These are phyloP conservation scores for Cyrtonyx montezumae DNA, from an alignment of 2,113 vertebrate species.

Conservation along the genomic window DNA sequence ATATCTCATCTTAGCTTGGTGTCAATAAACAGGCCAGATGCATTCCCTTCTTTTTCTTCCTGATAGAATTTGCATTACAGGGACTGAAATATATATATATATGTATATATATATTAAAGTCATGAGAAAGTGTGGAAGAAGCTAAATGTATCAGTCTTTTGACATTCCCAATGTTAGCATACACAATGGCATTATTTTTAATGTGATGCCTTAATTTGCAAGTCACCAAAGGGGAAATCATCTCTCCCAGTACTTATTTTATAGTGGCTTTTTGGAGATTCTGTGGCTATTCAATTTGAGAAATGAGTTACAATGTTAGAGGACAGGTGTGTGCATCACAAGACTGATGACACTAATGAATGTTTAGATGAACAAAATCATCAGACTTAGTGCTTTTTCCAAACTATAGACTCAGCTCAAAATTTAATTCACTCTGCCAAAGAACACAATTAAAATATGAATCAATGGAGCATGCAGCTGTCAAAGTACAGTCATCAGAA, in stretches of 20 bases:
- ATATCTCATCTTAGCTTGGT: background rate
- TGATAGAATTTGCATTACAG: background rate
- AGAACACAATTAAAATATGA: background rate
- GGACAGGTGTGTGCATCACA: background rate
- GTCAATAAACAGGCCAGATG: conserved; percentile 13
- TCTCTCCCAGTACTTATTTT: fast-evolving
- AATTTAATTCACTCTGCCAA: background rate
- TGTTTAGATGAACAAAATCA: background rate
- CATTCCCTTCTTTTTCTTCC: background rate
- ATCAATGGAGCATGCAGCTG: background rate
- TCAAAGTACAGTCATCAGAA: background rate
- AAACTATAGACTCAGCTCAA: background rate
- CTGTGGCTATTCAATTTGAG: background rate
- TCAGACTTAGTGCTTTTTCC: background rate
- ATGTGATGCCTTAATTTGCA: background rate
- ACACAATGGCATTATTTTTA: background rate
- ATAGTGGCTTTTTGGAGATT: background rate
- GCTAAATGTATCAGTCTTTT: background rate
- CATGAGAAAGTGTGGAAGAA: background rate
- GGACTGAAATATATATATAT: background rate
- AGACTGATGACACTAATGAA: background rate
- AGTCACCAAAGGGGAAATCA: background rate
- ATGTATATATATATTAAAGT: background rate
- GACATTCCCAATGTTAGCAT: background rate
- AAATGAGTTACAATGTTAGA: background rate